These are phyloP conservation scores for Ctenosaura bakeri DNA, from an alignment of 2,797 vertebrate species.

Conservation along the genomic window DNA sequence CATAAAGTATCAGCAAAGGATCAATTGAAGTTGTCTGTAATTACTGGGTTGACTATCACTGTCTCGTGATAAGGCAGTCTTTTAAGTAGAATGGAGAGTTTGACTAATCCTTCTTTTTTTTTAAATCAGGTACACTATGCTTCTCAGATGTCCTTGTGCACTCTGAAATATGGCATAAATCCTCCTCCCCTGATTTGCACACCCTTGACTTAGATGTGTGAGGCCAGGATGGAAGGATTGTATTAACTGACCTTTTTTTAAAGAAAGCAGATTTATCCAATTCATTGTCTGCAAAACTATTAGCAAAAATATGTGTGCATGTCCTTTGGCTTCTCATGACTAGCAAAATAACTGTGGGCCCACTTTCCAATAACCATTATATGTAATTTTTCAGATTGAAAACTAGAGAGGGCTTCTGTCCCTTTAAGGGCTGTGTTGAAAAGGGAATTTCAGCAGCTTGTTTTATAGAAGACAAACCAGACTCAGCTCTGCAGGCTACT, in stretches of 20 bases:
- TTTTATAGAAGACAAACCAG: not conserved
- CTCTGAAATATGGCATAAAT: not conserved
- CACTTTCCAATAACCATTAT: not conserved
- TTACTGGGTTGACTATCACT: slow-evolving; percentile 16
- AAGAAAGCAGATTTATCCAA: no score
- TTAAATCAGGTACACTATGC: not conserved
- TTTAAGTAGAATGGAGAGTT: slow-evolving; percentile 3
- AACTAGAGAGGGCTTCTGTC: no score
- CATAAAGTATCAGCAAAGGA: slow-evolving; percentile 12
- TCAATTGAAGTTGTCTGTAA: slow-evolving; percentile 18
- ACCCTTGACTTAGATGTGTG: no score
- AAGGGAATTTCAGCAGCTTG: no score
- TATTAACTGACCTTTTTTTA: no score
- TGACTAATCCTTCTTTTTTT: not conserved
- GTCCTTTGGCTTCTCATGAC: not conserved
- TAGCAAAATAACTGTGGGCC: not conserved
- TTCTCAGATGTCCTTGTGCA: not conserved
- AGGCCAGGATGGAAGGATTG: no score
- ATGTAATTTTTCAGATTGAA: no score
- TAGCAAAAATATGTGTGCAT: no score
- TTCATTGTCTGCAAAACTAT: no score
- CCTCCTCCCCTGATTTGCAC: not conserved
- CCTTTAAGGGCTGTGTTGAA: no score
- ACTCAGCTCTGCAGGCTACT: not conserved
- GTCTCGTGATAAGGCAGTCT: not conserved